A percentile compares a stretch with the other conserved stretches of the same genome.
Conservation (phyloP, 2,888 invertebrate genomes). For the Polyploca ridens region DNA sequence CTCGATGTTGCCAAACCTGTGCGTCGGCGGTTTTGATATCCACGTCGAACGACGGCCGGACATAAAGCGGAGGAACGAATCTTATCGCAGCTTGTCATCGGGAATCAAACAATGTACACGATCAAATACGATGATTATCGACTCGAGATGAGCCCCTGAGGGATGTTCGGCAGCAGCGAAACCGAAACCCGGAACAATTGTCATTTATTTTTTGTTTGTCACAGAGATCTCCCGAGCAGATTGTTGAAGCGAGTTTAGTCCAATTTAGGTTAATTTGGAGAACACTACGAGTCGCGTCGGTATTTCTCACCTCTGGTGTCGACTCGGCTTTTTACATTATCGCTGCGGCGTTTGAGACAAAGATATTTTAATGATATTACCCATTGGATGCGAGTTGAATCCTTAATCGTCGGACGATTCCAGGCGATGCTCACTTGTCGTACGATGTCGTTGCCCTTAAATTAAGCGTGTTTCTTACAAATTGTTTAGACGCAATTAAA, state of each 20-base stretch:
- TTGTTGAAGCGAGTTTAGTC: slow-evolving; percentile 50
- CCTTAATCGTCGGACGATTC: slow-evolving; percentile 74
- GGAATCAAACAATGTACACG: slow-evolving; percentile 78
- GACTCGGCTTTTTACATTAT: slow-evolving; percentile 71
- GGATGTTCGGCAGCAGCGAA: slow-evolving; percentile 42
- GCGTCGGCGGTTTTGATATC: slow-evolving; percentile 73
- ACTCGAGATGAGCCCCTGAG: slow-evolving; percentile 54
- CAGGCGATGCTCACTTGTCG: slow-evolving; percentile 60
- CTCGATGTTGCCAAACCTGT: slow-evolving; percentile 81
- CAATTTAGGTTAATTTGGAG: slow-evolving; percentile 65
- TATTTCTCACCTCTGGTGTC: slow-evolving; percentile 80
- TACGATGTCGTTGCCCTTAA: slow-evolving; percentile 80
- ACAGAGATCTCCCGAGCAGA: slow-evolving; percentile 48
- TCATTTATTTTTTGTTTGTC: slow-evolving; percentile 35
- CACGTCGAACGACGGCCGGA: slow-evolving; percentile 54
- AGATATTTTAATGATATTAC: slow-evolving; percentile 84
- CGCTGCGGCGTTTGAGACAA: slow-evolving; percentile 77
- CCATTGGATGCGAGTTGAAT: slow-evolving; percentile 79
- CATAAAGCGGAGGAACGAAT: slow-evolving; percentile 63
- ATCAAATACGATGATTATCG: slow-evolving; percentile 76
- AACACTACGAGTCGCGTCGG: slow-evolving; percentile 62
- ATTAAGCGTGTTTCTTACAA: slow-evolving; percentile 77
- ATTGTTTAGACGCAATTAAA: slow-evolving; percentile 78
- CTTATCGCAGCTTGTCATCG: slow-evolving; percentile 79
- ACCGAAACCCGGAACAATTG: slow-evolving; percentile 43